Conservation (phyloP, 2,113 vertebrate genomes). For the Corydoras maculifer region DNA sequence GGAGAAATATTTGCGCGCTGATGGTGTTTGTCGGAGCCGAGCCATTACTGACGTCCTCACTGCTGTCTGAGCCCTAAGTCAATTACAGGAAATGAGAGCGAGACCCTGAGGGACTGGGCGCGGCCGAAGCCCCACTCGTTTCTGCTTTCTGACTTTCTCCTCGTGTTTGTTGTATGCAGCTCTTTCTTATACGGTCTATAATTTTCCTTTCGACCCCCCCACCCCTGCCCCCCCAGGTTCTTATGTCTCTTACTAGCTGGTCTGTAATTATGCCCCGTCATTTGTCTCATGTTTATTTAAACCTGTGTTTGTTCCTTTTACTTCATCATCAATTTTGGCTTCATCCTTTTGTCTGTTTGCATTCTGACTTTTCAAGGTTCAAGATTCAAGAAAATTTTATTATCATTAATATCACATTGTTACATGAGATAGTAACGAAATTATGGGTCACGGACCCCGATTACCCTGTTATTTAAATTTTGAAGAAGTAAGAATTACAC, state of each 20-base stretch:
- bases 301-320: neutral
- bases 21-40: slow-evolving; percentile 7
- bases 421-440: too few relatives aligned
- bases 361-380: too few relatives aligned
- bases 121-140: neutral
- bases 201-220: too few relatives aligned
- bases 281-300: neutral
- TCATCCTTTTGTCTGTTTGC: neutral
- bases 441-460: too few relatives aligned
- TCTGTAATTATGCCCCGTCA: too few relatives aligned
- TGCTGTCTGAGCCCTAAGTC: slow-evolving; percentile 19
- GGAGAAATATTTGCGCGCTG: slow-evolving; percentile 11
- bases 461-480: too few relatives aligned
- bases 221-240: too few relatives aligned
- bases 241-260: too few relatives aligned
- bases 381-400: too few relatives aligned
- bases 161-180: neutral
- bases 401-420: too few relatives aligned
- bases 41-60: slow-evolving; percentile 10
- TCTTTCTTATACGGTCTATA: too few relatives aligned
- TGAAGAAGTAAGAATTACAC: too few relatives aligned
- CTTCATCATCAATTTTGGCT: neutral
- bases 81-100: slow-evolving; percentile 29
- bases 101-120: slow-evolving; percentile 35
- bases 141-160: neutral